These are phyloP conservation scores for Alosa alosa DNA, from an alignment of 2,113 vertebrate species.

Conservation along the genomic window DNA sequence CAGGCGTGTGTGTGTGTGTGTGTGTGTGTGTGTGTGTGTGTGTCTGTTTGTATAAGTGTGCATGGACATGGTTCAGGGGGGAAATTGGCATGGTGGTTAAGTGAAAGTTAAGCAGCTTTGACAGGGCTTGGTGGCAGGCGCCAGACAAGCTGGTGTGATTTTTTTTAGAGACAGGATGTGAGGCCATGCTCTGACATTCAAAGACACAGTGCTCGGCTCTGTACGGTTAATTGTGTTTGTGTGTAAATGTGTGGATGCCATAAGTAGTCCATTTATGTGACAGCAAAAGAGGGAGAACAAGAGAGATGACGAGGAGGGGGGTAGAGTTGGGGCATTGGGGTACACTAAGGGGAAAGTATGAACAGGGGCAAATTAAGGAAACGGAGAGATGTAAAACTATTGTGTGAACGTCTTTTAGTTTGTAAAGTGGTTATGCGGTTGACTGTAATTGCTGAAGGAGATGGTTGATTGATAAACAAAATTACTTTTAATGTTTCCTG, in stretches of 20 bases:
- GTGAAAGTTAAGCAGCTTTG: background rate
- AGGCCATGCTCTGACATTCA: background rate
- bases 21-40: constrained; percentile 29
- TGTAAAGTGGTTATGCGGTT: background rate
- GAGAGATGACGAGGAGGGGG: background rate
- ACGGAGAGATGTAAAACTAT: background rate
- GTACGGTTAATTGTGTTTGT: background rate
- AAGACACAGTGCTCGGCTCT: background rate
- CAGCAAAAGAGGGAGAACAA: background rate
- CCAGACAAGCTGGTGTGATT: background rate
- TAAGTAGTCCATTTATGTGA: background rate
- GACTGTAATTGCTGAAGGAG: constrained; percentile 10
- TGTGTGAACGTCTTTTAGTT: background rate
- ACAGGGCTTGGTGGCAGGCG: background rate
- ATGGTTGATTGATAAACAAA: background rate
- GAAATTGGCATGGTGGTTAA: background rate
- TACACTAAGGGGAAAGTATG: background rate
- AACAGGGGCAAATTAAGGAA: background rate
- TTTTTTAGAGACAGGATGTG: background rate
- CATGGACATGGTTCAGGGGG: background rate
- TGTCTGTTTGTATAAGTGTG: background rate
- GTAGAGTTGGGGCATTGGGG: background rate
- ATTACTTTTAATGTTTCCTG: background rate
- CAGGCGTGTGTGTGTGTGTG: constrained; percentile 7
- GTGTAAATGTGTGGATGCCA: background rate